These are phyloP conservation scores for Setophaga coronata DNA, from an alignment of 2,113 vertebrate genomes.

Conservation along the genomic window DNA sequence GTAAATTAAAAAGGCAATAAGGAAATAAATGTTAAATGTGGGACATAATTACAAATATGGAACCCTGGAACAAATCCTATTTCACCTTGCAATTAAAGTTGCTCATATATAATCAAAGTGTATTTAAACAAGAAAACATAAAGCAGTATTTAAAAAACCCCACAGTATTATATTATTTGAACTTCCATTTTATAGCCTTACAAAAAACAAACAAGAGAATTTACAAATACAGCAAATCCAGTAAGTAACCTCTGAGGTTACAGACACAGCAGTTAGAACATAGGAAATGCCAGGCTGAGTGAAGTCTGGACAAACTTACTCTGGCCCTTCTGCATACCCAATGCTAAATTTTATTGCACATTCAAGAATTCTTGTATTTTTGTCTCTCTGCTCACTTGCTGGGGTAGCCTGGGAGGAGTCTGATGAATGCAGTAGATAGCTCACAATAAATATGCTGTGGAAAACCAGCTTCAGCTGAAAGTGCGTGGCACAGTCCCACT, in stretches of 20 bases:
- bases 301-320: neutral
- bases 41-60: neutral
- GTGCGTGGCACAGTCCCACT: neutral
- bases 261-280: neutral
- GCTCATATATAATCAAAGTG: neutral
- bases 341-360: neutral
- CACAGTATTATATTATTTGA: neutral
- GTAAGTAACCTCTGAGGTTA: neutral
- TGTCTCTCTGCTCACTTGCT: neutral
- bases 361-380: neutral
- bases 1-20: neutral
- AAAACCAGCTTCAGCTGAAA: neutral
- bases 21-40: neutral
- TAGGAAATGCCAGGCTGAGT: neutral
- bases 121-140: neutral
- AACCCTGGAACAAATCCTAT: neutral
- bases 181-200: neutral
- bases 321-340: neutral
- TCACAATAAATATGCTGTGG: neutral
- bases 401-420: neutral
- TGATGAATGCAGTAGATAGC: rapidly evolving
- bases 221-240: neutral
- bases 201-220: neutral
- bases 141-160: neutral
- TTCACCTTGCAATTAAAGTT: neutral